A percentile compares a stretch with the other conserved stretches of the same genome.
Evolutionary conservation across 2,113 vertebrate genomes (phyloP).

Genomic region (Psettodes erumei): DNA sequence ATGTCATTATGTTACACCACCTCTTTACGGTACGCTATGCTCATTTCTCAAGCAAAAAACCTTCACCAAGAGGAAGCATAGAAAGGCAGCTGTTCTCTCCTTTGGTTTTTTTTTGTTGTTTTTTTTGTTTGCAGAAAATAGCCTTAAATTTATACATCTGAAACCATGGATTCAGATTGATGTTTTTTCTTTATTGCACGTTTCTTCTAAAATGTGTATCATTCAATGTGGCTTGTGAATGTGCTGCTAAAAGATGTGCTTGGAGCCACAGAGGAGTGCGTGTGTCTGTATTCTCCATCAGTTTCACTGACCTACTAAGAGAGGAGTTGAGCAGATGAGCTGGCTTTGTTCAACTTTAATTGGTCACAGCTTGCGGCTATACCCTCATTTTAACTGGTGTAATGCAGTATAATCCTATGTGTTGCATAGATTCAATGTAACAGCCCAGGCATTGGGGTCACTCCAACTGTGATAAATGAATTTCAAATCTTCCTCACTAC

Average conservation of each 20-base stretch:
- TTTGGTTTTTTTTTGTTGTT: slow-evolving; percentile 19
- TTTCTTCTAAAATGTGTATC: slow-evolving; percentile 28
- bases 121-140: slow-evolving; percentile 28
- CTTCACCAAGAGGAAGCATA: slow-evolving; percentile 15
- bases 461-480: slow-evolving; percentile 67
- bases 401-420: slow-evolving; percentile 77
- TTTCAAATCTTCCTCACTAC: slow-evolving; percentile 70
- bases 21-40: slow-evolving; percentile 54
- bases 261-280: slow-evolving; percentile 36
- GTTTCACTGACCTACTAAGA: slow-evolving; percentile 82
- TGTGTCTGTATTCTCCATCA: slow-evolving; percentile 74
- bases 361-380: slow-evolving; percentile 80
- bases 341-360: slow-evolving; percentile 84
- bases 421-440: slow-evolving; percentile 67
- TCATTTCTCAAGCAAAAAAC: slow-evolving; percentile 55
- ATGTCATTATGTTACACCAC: slow-evolving; percentile 69
- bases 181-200: neutral
- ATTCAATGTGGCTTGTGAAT: slow-evolving; percentile 33
- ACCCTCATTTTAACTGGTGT: slow-evolving; percentile 77
- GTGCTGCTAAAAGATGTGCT: slow-evolving; percentile 53
- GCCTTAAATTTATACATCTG: slow-evolving; percentile 19
- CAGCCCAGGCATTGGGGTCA: slow-evolving; percentile 62
- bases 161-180: slow-evolving; percentile 5
- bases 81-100: slow-evolving; percentile 4
- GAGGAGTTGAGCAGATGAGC: slow-evolving; percentile 81